Evolutionary conservation across 1,140 invertebrate genomes (phyloP).

Genomic region (Asbolus verrucosus): DNA sequence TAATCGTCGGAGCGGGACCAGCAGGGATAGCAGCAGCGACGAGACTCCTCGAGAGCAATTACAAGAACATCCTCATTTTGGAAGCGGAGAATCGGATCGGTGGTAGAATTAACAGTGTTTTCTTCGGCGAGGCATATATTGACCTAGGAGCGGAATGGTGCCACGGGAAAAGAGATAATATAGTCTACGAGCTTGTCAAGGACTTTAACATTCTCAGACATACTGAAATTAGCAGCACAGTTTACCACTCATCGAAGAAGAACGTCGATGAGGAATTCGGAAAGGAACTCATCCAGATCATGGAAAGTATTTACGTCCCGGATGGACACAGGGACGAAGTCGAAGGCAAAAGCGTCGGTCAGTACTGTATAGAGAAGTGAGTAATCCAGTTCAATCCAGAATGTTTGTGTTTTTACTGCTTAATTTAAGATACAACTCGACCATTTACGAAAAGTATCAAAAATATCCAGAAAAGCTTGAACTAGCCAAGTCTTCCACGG

Average conservation of each 20-base stretch:
- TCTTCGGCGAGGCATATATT: conserved; percentile 72
- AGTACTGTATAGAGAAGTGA: conserved; percentile 42
- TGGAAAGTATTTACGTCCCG: not conserved
- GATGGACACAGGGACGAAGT: conserved; percentile 23
- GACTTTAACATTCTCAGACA: conserved; percentile 67
- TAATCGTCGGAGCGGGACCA: conserved; percentile 70
- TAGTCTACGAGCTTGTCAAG: conserved; percentile 74
- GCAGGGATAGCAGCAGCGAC: conserved; percentile 71
- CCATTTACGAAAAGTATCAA: conserved; percentile 24
- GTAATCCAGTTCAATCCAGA: not conserved
- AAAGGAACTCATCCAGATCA: not conserved
- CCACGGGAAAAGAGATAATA: conserved; percentile 80
- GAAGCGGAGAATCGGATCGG: conserved; percentile 79
- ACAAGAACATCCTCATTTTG: conserved; percentile 68
- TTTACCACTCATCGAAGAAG: conserved; percentile 5
- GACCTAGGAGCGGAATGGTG: conserved; percentile 90
- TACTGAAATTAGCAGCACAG: conserved; percentile 14
- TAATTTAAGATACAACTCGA: conserved; percentile 27
- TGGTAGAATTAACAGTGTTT: conserved; percentile 72
- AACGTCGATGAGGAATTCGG: conserved; percentile 4
- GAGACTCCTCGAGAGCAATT: conserved; percentile 66
- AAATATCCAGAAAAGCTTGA: conserved; percentile 19
- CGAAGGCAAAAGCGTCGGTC: conserved; percentile 38
- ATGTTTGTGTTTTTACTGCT: not conserved
- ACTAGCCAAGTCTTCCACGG: conserved; percentile 30